Conservation (phyloP, 2,113 vertebrate species). For the Percopsis transmontana region DNA sequence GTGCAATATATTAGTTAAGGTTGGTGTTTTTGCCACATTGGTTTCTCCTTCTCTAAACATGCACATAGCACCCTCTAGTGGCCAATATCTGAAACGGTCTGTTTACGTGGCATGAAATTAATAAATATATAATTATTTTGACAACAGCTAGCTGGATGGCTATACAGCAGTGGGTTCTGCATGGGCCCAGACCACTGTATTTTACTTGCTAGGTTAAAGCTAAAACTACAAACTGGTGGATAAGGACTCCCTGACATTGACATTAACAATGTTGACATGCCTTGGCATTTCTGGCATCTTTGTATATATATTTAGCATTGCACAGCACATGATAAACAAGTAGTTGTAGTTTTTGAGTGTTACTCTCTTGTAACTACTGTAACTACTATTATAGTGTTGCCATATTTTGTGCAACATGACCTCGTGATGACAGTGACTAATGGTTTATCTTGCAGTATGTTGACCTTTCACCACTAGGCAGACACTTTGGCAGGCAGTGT, state of each 20-base stretch:
- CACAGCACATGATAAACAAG: not conserved
- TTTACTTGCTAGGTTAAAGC: not conserved
- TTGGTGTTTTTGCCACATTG: not conserved
- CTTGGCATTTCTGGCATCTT: constrained; percentile 2
- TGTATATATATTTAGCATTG: not conserved
- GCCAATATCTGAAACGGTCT: constrained; percentile 27
- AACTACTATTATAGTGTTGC: not conserved
- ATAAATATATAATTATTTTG: not conserved
- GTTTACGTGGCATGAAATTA: not conserved
- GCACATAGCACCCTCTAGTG: constrained; percentile 64
- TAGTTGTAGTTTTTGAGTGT: not conserved
- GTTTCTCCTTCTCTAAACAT: constrained; percentile 11
- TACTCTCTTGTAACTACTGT: not conserved
- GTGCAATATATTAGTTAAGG: not conserved
- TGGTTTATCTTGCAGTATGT: not conserved
- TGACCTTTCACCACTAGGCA: not conserved
- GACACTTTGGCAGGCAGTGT: not conserved
- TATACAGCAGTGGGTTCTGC: not conserved
- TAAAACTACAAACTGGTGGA: not conserved
- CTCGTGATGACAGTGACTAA: not conserved
- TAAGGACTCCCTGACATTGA: not conserved
- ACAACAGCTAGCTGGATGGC: not conserved
- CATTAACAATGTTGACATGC: not conserved
- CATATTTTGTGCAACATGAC: not conserved
- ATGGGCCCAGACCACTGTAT: not conserved